Conservation (phyloP, 2,113 vertebrate species). For the Aramus guarauna region DNA sequence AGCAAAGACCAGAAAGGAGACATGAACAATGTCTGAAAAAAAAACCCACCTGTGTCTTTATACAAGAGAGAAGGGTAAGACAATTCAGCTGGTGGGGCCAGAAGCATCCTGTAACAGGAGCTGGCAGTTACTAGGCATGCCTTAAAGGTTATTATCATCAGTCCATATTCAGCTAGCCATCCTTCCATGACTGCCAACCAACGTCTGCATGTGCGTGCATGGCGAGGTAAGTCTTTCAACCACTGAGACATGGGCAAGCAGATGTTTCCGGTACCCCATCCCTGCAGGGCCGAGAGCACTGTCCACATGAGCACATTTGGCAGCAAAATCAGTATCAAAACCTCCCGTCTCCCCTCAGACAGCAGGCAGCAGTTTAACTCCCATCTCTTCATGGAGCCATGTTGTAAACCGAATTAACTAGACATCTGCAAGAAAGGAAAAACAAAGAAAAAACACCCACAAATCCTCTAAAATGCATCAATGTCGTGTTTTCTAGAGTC, state of each 20-base stretch:
- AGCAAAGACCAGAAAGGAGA: not conserved
- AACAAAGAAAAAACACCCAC: not conserved
- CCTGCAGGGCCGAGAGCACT: not conserved
- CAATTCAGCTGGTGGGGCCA: not conserved
- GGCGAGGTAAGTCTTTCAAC: not conserved
- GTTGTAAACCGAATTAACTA: not conserved
- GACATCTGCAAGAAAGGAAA: not conserved
- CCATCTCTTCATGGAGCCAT: not conserved
- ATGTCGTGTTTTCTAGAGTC: not conserved
- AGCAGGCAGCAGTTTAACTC: not conserved
- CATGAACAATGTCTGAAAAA: rapidly evolving
- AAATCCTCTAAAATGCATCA: not conserved
- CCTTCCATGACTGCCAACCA: too few species aligned
- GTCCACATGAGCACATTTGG: not conserved
- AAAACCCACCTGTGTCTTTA: rapidly evolving
- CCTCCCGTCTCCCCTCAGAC: not conserved
- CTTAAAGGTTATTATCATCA: not conserved
- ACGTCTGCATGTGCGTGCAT: not conserved
- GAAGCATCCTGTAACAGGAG: not conserved
- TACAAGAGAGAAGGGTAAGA: not conserved
- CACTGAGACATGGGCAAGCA: not conserved
- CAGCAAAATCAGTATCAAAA: not conserved
- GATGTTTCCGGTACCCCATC: not conserved
- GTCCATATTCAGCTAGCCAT: not conserved
- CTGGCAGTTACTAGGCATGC: not conserved